Evolutionary conservation across 2,797 vertebrate genomes (phyloP).

Genomic region (Arrhamphus sclerolepis): DNA sequence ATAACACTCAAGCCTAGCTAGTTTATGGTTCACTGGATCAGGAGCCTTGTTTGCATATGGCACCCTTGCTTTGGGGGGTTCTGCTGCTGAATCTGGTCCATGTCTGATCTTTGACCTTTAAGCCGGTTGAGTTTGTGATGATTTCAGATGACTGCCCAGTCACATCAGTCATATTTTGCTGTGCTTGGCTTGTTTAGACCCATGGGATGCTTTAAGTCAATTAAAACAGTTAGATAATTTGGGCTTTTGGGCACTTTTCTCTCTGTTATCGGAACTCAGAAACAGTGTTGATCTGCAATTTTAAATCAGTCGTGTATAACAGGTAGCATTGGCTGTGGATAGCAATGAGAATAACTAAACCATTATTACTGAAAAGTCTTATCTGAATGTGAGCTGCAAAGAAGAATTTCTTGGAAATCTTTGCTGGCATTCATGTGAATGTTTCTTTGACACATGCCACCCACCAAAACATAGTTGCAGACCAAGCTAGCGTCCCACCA

Average conservation of each 20-base stretch:
- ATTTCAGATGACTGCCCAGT: slow-evolving; percentile 20
- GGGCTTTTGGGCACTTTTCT: not conserved
- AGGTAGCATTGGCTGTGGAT: too few species aligned
- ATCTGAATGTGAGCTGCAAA: too few species aligned
- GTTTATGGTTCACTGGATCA: slow-evolving; percentile 28
- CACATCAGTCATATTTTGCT: slow-evolving; percentile 17
- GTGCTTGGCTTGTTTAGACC: slow-evolving; percentile 4
- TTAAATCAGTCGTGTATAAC: too few species aligned
- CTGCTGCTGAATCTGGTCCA: slow-evolving; percentile 3
- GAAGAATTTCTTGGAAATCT: too few species aligned
- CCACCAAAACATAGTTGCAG: too few species aligned
- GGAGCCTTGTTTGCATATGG: slow-evolving; percentile 30
- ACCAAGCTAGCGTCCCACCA: too few species aligned
- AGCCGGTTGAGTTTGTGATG: slow-evolving; percentile 20
- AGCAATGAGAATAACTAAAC: too few species aligned
- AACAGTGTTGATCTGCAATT: too few species aligned
- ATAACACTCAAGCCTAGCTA: slow-evolving; percentile 22
- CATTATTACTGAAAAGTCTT: too few species aligned
- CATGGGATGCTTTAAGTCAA: not conserved
- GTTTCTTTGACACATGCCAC: too few species aligned
- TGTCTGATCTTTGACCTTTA: slow-evolving; percentile 14
- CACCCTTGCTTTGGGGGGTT: slow-evolving; percentile 26
- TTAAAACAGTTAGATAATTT: not conserved
- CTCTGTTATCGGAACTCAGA: too few species aligned
- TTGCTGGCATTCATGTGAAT: too few species aligned